Evolutionary conservation across 2,113 vertebrate genomes (phyloP).

Genomic region (Gadus chalcogrammus): DNA sequence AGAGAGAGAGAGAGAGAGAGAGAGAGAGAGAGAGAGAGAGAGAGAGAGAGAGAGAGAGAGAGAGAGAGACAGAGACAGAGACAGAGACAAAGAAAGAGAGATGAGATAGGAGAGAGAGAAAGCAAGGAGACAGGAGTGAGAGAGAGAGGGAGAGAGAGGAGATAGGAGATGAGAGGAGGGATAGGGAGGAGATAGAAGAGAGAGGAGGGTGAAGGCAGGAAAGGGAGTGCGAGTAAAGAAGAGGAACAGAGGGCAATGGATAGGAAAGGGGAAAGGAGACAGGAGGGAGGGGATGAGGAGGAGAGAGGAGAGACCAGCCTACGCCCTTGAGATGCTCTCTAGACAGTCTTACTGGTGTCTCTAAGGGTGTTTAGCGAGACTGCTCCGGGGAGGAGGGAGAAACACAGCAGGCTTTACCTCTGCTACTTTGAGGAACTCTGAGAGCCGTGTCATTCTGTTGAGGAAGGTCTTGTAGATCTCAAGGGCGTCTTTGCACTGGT

Average conservation of each 20-base stretch:
- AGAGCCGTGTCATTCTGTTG: constrained; percentile 94
- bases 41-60: not conserved
- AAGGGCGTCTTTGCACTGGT: constrained; percentile 94
- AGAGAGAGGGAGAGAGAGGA: not conserved
- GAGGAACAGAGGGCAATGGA: not conserved
- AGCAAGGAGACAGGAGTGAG: not conserved
- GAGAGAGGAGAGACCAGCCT: not conserved
- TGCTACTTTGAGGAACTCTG: constrained; percentile 95
- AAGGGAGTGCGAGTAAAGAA: not conserved
- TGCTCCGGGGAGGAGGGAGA: constrained; percentile 22
- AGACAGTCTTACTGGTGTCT: constrained; percentile 33
- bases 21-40: not conserved
- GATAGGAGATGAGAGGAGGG: not conserved
- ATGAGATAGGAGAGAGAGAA: no score
- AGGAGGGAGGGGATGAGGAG: not conserved
- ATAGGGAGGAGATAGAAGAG: not conserved
- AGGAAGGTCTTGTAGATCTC: constrained; percentile 97
- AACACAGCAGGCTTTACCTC: constrained; percentile 79
- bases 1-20: not conserved
- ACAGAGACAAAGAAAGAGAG: not conserved
- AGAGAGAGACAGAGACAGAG: not conserved
- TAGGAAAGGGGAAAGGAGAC: not conserved
- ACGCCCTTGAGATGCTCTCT: constrained; percentile 41
- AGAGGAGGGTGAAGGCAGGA: no score
- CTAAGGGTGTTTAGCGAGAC: constrained; percentile 12